Conservation (phyloP, 2,888 invertebrate genomes). For the Megastigmus dorsalis region DNA sequence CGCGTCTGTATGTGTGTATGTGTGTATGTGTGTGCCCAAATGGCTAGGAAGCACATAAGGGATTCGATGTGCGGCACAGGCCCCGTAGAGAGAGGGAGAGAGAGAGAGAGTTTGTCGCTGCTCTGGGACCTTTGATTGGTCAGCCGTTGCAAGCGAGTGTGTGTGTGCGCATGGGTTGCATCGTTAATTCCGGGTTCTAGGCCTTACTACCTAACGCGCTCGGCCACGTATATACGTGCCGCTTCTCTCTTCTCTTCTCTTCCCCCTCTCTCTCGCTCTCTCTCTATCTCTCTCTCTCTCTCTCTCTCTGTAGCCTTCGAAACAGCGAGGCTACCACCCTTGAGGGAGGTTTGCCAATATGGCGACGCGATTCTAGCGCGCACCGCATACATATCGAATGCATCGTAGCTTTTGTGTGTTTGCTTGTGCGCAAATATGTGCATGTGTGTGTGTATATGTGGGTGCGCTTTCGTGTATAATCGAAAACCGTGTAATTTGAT, state of each 20-base stretch:
- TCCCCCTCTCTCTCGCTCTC: neutral
- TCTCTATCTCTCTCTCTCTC: neutral
- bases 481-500: conserved; percentile 12
- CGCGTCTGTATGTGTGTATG: too few relatives aligned
- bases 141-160: conserved; percentile 61
- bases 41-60: conserved; percentile 57
- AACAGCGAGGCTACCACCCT: conserved; percentile 7
- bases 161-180: too few relatives aligned
- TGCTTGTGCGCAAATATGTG: too few relatives aligned
- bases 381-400: neutral
- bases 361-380: conserved; percentile 8
- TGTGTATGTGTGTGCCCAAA: conserved; percentile 43
- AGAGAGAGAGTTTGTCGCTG: too few relatives aligned
- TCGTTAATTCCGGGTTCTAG: conserved; percentile 31
- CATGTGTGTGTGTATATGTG: too few relatives aligned
- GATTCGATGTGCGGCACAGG: conserved; percentile 58
- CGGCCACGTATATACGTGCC: too few relatives aligned
- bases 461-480: too few relatives aligned
- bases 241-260: too few relatives aligned
- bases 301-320: neutral
- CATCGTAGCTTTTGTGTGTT: conserved; percentile 28
- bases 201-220: too few relatives aligned
- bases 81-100: too few relatives aligned
- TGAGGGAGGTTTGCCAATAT: conserved; percentile 5
- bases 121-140: conserved; percentile 67